Percentiles rank a stretch among this genome's conserved stretches.
Conservation (phyloP, 2,797 vertebrate genomes). For the Bradypus variegatus region DNA sequence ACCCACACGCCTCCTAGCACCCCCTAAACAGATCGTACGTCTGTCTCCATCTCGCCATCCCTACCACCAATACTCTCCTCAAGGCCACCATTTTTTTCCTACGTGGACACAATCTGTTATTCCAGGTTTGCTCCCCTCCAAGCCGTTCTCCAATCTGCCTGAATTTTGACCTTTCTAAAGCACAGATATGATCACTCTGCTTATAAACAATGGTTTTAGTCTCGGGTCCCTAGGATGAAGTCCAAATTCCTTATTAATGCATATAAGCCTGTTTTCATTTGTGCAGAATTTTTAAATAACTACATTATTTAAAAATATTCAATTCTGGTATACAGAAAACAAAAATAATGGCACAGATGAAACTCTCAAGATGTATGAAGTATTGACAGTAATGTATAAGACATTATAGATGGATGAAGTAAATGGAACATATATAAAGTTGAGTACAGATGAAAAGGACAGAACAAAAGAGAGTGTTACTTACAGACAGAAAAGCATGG, state of each 20-base stretch:
- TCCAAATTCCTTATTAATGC: neutral
- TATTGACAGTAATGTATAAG: neutral
- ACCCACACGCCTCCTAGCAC: neutral
- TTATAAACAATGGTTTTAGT: neutral
- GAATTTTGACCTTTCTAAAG: neutral
- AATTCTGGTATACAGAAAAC: neutral
- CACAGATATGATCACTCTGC: neutral
- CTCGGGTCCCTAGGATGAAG: neutral
- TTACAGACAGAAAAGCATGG: neutral
- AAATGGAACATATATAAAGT: too few species aligned
- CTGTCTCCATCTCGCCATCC: neutral
- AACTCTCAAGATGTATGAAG: neutral
- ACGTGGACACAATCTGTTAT: too few species aligned
- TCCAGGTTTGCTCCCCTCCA: neutral
- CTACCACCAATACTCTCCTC: neutral
- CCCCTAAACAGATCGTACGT: neutral
- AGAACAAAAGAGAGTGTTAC: neutral
- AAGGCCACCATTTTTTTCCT: neutral
- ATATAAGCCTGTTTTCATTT: neutral
- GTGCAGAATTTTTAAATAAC: neutral
- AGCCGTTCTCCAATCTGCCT: neutral
- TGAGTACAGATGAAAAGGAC: neutral
- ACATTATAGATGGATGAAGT: neutral
- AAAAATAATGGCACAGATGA: neutral
- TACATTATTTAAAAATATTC: neutral